phyloP scores from a whole-genome alignment of 1,140 invertebrate species.

The Atta cephalotes region DNA sequence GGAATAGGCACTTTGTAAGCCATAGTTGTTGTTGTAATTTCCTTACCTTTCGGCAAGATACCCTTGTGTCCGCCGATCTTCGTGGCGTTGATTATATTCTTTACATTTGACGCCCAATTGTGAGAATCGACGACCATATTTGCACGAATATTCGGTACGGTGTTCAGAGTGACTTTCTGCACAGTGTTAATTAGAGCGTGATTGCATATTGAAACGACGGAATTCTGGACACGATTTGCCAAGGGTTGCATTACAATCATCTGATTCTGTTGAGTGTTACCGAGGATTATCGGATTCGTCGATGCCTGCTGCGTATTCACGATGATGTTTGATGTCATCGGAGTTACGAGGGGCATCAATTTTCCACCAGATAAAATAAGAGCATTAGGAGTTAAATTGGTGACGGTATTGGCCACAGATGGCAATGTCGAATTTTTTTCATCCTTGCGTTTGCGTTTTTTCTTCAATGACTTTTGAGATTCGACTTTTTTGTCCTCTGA shows the following conservation, averaged over 20 bases:
- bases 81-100: constrained; percentile 82
- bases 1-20: constrained; percentile 91
- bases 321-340: constrained; percentile 83
- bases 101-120: constrained; percentile 84
- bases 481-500: constrained; percentile 71
- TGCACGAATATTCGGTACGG: constrained; percentile 77
- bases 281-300: constrained; percentile 82
- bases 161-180: constrained; percentile 81
- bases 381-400: constrained; percentile 81
- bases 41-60: constrained; percentile 84
- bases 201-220: constrained; percentile 81
- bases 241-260: constrained; percentile 85
- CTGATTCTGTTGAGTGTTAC: constrained; percentile 82
- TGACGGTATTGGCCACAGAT: constrained; percentile 75
- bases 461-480: constrained; percentile 75
- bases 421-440: constrained; percentile 67
- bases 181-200: constrained; percentile 81
- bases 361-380: constrained; percentile 83
- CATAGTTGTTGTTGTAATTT: constrained; percentile 88
- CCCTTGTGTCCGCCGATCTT: constrained; percentile 84
- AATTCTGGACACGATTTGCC: constrained; percentile 79
- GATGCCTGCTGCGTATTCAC: constrained; percentile 81
- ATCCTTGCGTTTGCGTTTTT: constrained; percentile 74
- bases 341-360: constrained; percentile 84
- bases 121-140: constrained; percentile 82